Evolutionary conservation across 2,113 vertebrate species (phyloP), one percentile per base, ranked within the genome.

Genomic region (Cromileptes altivelis): DNA sequence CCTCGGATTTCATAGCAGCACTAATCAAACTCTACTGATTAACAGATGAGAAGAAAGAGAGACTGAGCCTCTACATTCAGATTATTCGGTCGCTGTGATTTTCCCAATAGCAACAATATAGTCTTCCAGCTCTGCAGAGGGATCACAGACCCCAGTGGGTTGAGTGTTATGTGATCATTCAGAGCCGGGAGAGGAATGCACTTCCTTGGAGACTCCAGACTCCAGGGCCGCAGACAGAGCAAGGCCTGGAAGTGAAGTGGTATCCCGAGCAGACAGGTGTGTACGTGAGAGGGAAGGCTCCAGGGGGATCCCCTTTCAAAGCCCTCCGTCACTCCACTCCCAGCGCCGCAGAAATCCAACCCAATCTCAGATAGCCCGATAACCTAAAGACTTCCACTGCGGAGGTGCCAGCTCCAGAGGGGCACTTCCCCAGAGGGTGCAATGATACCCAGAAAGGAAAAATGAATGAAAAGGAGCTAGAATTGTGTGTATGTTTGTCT

Each of bases 221-320:
- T 91, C 84, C 82, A 85, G 75, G 72, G 82, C 81, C 91, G 71
- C 86, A 93, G 92, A 93, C 87, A 79, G 85, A 88, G 81, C 85
- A 84, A 72, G 64, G 73, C 62, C 84, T 90, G 90, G 78, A 92
- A 91, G 84, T 91, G 57, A 73, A 91, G 85, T 75, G 62, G 87
- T 84, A 91, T 91, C 89, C 78, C 45, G 19, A 67, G 84, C 78
- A 93, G 89, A 92, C 92, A 94, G 91, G 92, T 92, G 89, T 91
- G 82, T 93, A 88, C 55, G 84, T 92, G 90, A 90, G 88, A 79
- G 76, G 71, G 65, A 80, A 79, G 72, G 78, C 74, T 79, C 55
- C 33, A 52, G 67, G 55, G 77, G 62, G 85, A 87, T 95, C 93
- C 77, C 50, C 89, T 96, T 95, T 95, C 93, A 95, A 92, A 93